Conservation (phyloP, 2,113 vertebrate genomes). For the Halichoerus grypus region DNA sequence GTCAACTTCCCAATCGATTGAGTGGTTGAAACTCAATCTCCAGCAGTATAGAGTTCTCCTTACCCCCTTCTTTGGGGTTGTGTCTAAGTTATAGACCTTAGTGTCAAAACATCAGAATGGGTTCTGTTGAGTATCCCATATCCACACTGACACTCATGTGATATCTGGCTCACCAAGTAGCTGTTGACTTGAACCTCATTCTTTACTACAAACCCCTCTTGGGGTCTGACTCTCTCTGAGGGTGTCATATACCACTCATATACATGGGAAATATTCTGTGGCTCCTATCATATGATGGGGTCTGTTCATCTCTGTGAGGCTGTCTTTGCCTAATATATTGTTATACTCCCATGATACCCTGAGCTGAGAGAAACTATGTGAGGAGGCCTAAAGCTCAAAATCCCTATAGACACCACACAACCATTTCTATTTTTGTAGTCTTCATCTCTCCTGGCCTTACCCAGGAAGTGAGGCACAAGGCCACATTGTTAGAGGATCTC, state of each 20-base stretch:
- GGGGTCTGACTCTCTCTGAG: background rate
- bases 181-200: background rate
- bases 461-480: background rate
- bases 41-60: background rate
- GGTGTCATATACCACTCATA: background rate
- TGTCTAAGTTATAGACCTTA: background rate
- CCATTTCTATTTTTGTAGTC: constrained; percentile 11
- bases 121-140: background rate
- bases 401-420: background rate
- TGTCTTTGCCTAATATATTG: background rate
- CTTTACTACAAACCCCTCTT: background rate
- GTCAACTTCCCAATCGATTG: background rate
- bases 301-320: background rate
- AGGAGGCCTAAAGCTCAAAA: background rate
- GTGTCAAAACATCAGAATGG: constrained; percentile 40
- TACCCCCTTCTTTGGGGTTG: background rate
- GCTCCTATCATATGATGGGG: background rate
- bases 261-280: background rate
- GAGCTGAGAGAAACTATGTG: background rate
- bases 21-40: constrained; percentile 32
- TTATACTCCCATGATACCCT: background rate
- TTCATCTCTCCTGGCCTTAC: background rate
- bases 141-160: background rate
- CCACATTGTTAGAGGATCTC: background rate
- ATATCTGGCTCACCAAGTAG: background rate